Evolutionary conservation across 2,113 vertebrate genomes (phyloP).

Genomic region (Onychorhynchus coronatus): DNA sequence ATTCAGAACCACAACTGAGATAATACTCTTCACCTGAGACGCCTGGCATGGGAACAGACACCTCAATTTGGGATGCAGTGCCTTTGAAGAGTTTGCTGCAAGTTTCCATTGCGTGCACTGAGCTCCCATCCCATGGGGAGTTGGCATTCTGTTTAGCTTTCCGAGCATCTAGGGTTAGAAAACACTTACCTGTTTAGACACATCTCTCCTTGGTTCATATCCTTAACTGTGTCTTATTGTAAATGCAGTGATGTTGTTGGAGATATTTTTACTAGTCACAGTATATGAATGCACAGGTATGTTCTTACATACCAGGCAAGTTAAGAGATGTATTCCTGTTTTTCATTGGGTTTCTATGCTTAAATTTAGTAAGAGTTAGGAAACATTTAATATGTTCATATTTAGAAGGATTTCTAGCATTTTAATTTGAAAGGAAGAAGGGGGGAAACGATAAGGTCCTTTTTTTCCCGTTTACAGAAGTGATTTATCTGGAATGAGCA

Average conservation of each 20-base stretch:
- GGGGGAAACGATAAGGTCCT: not conserved
- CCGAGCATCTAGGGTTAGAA: not conserved
- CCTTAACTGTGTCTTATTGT: not conserved
- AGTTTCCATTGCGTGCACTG: not conserved
- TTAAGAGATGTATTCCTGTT: not conserved
- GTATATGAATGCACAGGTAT: not conserved
- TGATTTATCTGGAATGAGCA: not conserved
- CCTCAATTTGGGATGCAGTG: not conserved
- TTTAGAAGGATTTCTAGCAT: not conserved
- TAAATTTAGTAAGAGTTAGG: not conserved
- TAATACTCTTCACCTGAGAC: not conserved
- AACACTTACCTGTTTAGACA: not conserved
- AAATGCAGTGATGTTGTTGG: not conserved
- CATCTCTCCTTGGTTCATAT: not conserved
- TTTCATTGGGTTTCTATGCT: not conserved
- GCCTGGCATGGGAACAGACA: not conserved
- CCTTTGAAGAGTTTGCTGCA: not conserved
- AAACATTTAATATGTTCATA: not conserved
- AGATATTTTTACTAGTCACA: not conserved
- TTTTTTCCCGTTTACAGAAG: not conserved
- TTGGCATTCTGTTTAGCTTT: not conserved
- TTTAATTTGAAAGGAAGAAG: not conserved
- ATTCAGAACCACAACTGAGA: not conserved
- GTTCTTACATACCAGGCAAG: not conserved
- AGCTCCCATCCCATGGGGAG: not conserved